Evolutionary conservation across 2,113 vertebrate species (phyloP), one percentile per base, ranked within the genome.

Genomic region (Athene cunicularia): DNA sequence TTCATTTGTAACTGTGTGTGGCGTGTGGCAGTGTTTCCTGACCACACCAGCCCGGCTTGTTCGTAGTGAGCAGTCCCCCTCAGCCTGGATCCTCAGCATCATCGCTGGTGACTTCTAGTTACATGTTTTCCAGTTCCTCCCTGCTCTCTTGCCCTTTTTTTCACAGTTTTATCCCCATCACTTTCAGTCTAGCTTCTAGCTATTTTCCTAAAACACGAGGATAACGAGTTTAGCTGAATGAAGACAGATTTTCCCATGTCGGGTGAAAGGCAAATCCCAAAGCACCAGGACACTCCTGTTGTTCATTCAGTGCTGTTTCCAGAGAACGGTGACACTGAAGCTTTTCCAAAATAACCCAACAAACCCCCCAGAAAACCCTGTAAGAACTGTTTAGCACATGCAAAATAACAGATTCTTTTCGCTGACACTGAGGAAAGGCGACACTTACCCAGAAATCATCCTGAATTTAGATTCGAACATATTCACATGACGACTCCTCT

Each of bases 11-110:
- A 17, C 10, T 71, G 21, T 22, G 24, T 12, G n/a, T 18, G 6
- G 12, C 1, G 13, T 27, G 26, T 14, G 10, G 53, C 32, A 30
- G 52, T 10, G 52, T 41, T 67, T 52, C 14, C 66, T 33, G 28
- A 16, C n/a, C 22, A 0, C 18, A 14, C 14, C 5, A 2, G 27
- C 33, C 27, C 8, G 0, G 12, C 62, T 56, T 21, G 30, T 14
- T 62, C 63, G 0, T 21, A 14, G 1, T 4, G 13, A 83, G 13
- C 47, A 3, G 20, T 14, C n/a, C 64, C 41, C 30, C 72, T 66
- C 43, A 21, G n/a, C 35, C 53, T 45, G 8, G 22, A 62, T n/a
- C 62, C n/a, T 62, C 37, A 20, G 45, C 70, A 33, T 21, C 16
- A 3, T 11, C 39, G 33, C 52, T 32, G 15, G 5, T n/a, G 17